Evolutionary conservation across 37 sponge, comb jelly and placozoan genomes (phyloP).

Genomic region (Ianthella basta): DNA sequence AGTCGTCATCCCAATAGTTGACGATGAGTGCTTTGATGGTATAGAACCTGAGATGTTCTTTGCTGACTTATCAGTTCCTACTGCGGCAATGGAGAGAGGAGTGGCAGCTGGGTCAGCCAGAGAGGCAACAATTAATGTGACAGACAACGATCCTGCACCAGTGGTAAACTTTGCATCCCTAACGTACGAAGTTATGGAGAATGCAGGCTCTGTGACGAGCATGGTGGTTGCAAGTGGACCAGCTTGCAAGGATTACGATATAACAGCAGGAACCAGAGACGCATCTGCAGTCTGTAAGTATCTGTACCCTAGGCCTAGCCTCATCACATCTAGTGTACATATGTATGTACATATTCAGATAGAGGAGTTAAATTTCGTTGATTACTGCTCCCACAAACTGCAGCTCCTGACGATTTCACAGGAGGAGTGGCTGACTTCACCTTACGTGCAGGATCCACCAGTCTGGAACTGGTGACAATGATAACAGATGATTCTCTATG

Average conservation of each 20-base stretch:
- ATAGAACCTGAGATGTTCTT: background rate
- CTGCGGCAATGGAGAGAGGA: background rate
- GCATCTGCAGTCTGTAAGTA: background rate
- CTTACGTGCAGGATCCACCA: background rate
- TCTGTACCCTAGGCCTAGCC: too few species aligned
- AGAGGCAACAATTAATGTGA: conserved; percentile 5
- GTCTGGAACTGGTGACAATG: background rate
- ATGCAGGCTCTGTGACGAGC: background rate
- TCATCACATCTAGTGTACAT: background rate
- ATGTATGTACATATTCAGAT: background rate
- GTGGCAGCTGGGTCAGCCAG: background rate
- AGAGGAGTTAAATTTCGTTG: background rate
- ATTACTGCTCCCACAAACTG: background rate
- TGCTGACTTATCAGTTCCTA: background rate
- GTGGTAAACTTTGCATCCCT: background rate
- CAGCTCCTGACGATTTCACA: conserved; percentile 22
- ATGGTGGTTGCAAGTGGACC: background rate
- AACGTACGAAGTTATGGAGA: background rate
- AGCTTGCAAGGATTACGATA: background rate
- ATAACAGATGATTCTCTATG: conserved; percentile 21
- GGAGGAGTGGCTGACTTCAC: background rate
- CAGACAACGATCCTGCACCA: conserved; percentile 35
- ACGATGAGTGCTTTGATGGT: background rate
- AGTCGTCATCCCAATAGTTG: background rate
- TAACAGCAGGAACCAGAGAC: background rate